A percentile compares a stretch with the other conserved stretches of the same genome.
These are phyloP conservation scores for Heterocephalus glaber DNA, from an alignment of 2,113 vertebrate genomes.

Conservation along the genomic window DNA sequence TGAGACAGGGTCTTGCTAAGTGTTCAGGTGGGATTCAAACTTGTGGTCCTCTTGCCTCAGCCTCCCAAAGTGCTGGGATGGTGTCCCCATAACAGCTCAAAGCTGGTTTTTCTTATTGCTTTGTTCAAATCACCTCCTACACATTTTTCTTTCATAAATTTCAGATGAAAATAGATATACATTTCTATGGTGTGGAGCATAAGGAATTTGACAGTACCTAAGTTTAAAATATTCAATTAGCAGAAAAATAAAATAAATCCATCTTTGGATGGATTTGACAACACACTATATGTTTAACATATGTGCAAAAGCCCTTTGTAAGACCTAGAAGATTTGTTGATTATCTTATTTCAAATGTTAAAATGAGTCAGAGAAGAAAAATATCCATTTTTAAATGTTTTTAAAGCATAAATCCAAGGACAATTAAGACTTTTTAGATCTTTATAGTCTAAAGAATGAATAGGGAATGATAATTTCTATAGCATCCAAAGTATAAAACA, in stretches of 20 bases:
- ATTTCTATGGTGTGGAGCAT: neutral
- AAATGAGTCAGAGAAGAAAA: neutral
- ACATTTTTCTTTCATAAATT: slow-evolving; percentile 11
- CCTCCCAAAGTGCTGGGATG: neutral
- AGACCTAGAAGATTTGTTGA: slow-evolving; percentile 31
- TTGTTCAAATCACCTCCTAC: neutral
- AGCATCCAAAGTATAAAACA: slow-evolving; percentile 39
- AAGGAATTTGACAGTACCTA: neutral
- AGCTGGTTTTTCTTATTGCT: neutral
- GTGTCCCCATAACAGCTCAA: neutral
- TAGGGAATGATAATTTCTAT: neutral
- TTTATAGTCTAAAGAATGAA: neutral
- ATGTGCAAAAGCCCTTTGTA: neutral
- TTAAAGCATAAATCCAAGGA: slow-evolving; percentile 56
- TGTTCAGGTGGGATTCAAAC: neutral
- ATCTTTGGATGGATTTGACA: neutral
- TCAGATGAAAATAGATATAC: slow-evolving; percentile 38
- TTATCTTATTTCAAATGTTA: slow-evolving; percentile 43
- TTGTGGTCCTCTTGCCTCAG: neutral
- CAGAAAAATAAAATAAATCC: slow-evolving; percentile 19
- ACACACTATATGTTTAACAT: neutral
- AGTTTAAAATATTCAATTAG: slow-evolving; percentile 29
- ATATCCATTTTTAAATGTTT: neutral
- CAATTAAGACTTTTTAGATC: neutral
- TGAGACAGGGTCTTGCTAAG: neutral